Evolutionary conservation across 2,797 vertebrate genomes (phyloP).

Genomic region (Cynopterus sphinx): DNA sequence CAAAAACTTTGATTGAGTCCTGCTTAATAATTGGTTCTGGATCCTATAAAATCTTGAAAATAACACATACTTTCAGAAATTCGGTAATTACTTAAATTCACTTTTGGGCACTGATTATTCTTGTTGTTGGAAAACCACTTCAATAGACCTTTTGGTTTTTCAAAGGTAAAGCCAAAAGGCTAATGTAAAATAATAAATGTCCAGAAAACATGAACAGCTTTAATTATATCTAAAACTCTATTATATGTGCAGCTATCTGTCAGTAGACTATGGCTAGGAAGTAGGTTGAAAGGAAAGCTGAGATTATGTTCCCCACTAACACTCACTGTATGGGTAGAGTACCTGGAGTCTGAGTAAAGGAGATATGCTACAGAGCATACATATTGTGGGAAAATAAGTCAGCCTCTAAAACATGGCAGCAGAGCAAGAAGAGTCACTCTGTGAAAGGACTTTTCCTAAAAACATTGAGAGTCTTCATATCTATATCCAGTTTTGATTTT

Average conservation of each 20-base stretch:
- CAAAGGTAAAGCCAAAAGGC: neutral
- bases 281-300: neutral
- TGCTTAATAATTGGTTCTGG: neutral
- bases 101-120: neutral
- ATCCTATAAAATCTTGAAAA: slow-evolving; percentile 12
- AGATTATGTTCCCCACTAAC: neutral
- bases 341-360: neutral
- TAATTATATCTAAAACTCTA: neutral
- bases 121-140: slow-evolving; percentile 1
- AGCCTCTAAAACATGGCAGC: neutral
- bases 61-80: neutral
- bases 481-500: neutral
- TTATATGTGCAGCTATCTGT: neutral
- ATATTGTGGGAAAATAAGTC: neutral
- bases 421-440: neutral
- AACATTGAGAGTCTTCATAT: neutral
- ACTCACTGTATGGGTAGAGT: neutral
- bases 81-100: neutral
- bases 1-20: neutral
- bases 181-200: neutral
- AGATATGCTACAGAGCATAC: neutral
- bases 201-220: neutral
- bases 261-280: neutral
- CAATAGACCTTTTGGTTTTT: neutral
- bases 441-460: neutral